phyloP scores from a whole-genome alignment of 2,888 invertebrate species.

The Tipula helvola region DNA sequence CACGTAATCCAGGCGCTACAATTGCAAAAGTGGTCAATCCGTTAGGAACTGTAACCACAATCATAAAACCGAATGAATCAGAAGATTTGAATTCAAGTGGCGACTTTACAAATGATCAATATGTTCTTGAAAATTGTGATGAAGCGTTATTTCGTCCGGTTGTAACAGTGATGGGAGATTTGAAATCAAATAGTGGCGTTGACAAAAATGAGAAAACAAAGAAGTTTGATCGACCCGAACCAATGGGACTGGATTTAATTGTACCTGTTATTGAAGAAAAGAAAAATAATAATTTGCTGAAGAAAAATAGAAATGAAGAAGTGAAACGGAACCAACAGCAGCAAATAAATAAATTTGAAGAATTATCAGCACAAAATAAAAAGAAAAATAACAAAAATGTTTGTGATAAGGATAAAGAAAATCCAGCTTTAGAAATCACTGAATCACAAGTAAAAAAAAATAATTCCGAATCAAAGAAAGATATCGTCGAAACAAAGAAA shows the following conservation, averaged over 20 bases:
- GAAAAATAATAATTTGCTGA: not conserved
- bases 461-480: not conserved
- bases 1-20: slow-evolving; percentile 16
- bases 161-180: slow-evolving; percentile 32
- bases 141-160: slow-evolving; percentile 58
- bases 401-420: not conserved
- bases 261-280: slow-evolving; percentile 34
- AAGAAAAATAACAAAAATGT: not conserved
- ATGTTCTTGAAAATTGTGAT: slow-evolving; percentile 49
- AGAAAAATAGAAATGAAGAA: not conserved
- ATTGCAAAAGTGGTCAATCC: slow-evolving; percentile 55
- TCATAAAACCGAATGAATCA: slow-evolving; percentile 21
- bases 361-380: not conserved
- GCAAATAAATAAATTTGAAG: not conserved
- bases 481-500: not conserved
- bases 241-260: slow-evolving; percentile 29
- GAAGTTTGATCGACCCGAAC: slow-evolving; percentile 22
- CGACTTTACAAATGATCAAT: slow-evolving; percentile 23
- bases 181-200: not conserved
- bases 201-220: not conserved
- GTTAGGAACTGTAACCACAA: slow-evolving; percentile 52
- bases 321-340: not conserved
- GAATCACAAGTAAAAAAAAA: not conserved
- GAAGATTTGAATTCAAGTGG: slow-evolving; percentile 21
- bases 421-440: too few relatives aligned